Evolutionary conservation across 2,888 invertebrate species (phyloP), one percentile per base, ranked within the genome.

Genomic region (Tinea semifulvella): DNA sequence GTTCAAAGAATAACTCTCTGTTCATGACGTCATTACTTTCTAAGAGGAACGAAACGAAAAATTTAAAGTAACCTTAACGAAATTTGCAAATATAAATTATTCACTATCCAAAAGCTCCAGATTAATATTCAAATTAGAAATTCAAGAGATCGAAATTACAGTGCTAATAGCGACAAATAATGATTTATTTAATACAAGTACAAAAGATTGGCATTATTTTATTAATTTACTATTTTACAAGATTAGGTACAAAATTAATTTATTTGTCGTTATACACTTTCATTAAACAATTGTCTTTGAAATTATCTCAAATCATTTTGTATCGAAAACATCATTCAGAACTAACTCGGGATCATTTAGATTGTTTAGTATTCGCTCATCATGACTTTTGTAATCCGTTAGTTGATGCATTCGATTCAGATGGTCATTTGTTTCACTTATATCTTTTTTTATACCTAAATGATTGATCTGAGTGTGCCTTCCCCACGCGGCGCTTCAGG

Each of bases 401-500:
- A n/a, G n/a, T n/a, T 59, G 59, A 65, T 63, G 65, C 62, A 65
- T 61, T 64, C 61, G 63, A 65, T 65, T 58, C 60, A 61, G 56
- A 51, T 38, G 2, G n/a, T 19, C 19, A 38, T 38, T n/a, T n/a
- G 6, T 38, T 38, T 17, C 31, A 31, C 31, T 2, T 11, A 5
- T 7, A 10, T 67, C 6, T 17, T 13, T 25, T 16, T 26, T 57
- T 65, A 74, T 76, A 74, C 75, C 65, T 79, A 76, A 80, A 74
- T 77, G 75, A 80, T 79, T 80, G 74, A 80, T 80, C 74, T 79
- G 79, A 79, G 77, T 77, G 76, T 39, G 77, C 79, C 77, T 77
- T 77, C 74, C 73, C 67, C 65, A 31, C 28, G 27, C 79, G 76
- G 75, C 79, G 71, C 79, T 65, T 65, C 83, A 90, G 90, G 89